phyloP scores from a whole-genome alignment of 2,888 invertebrate genomes.

The Meandrusa payeni region DNA sequence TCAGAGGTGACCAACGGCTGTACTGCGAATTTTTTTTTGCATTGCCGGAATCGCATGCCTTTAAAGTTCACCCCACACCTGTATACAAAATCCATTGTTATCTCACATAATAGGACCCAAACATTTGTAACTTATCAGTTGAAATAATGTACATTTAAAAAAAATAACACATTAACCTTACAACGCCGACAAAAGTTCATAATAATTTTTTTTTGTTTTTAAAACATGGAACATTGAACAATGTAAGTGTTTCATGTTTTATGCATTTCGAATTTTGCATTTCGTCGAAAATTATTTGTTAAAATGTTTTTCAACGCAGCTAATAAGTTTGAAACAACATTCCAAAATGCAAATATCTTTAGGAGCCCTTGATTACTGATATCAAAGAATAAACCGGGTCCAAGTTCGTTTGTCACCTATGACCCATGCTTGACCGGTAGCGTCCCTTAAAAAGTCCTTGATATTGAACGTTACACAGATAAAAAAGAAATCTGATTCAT shows the following conservation, averaged over 20 bases:
- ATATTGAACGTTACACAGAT: constrained; percentile 29
- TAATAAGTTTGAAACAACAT: neutral
- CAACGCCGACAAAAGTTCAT: constrained; percentile 5
- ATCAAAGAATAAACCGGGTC: constrained; percentile 48
- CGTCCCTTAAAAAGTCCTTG: constrained; percentile 34
- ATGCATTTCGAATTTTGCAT: neutral
- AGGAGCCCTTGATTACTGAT: neutral
- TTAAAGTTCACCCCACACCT: constrained; percentile 45
- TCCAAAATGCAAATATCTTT: constrained; percentile 10
- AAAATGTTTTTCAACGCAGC: neutral
- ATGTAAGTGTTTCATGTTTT: no score
- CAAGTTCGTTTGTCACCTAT: constrained; percentile 74
- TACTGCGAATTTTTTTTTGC: no score
- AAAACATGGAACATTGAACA: constrained; percentile 3
- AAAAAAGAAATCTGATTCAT: neutral
- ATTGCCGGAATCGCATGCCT: constrained; percentile 27
- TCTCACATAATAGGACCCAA: constrained; percentile 14
- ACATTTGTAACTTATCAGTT: constrained; percentile 10
- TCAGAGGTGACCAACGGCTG: constrained; percentile 76
- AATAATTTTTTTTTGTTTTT: neutral
- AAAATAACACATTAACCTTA: constrained; percentile 9
- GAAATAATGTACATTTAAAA: constrained; percentile 5
- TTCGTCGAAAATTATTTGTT: constrained; percentile 4
- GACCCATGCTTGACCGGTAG: constrained; percentile 69
- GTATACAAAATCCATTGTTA: constrained; percentile 32